phyloP scores from a whole-genome alignment of 2,888 invertebrate species.

The Lasioglossum figueresi region DNA sequence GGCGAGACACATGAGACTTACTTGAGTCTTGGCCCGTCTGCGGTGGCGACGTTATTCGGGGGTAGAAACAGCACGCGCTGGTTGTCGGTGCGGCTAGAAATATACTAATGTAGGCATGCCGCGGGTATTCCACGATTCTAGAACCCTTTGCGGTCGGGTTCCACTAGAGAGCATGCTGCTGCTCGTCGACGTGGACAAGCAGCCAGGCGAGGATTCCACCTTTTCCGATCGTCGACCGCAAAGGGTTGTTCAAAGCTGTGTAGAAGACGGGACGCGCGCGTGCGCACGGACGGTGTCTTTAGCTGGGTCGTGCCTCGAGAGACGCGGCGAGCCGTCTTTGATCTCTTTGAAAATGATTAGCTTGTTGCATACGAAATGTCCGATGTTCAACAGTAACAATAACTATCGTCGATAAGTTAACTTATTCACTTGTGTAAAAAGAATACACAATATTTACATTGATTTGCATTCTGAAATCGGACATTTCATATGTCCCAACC shows the following conservation, averaged over 20 bases:
- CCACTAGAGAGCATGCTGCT: background rate
- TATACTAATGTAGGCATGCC: constrained; percentile 81
- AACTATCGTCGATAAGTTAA: too few species aligned
- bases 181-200: background rate
- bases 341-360: background rate
- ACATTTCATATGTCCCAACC: background rate
- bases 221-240: constrained; percentile 27
- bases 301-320: background rate
- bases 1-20: constrained; percentile 85
- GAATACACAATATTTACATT: background rate
- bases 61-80: constrained; percentile 90
- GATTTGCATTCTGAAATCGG: background rate
- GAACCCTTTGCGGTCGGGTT: constrained; percentile 48
- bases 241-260: constrained; percentile 51
- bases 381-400: background rate
- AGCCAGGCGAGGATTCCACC: too few species aligned
- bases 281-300: background rate
- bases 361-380: background rate
- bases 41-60: constrained; percentile 89
- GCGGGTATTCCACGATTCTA: constrained; percentile 68
- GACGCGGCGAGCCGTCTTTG: background rate
- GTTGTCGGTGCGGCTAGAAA: constrained; percentile 89
- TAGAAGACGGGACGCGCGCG: constrained; percentile 29
- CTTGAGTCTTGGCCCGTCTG: constrained; percentile 89
- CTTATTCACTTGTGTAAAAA: too few species aligned